Conservation (phyloP, 2,797 vertebrate genomes). For the Sardinella longiceps region DNA sequence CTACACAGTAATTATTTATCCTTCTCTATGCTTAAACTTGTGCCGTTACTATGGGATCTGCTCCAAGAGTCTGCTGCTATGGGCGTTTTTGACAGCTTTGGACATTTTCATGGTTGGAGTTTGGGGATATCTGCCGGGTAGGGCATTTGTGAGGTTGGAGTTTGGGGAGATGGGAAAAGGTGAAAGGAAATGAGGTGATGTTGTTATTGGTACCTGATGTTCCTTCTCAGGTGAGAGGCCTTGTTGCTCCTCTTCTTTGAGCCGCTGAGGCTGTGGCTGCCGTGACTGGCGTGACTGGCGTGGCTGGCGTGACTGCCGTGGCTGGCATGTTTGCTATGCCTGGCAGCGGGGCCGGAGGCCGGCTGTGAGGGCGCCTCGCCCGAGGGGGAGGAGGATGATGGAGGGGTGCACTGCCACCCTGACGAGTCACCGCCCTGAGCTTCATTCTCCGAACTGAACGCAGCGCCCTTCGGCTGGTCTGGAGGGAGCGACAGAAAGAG, state of each 20-base stretch:
- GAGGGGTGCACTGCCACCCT: constrained; percentile 81
- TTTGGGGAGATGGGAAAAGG: too few relatives aligned
- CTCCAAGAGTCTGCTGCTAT: too few relatives aligned
- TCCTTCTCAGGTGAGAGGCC: constrained; percentile 89
- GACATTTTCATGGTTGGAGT: too few relatives aligned
- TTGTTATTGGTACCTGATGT: constrained; percentile 96
- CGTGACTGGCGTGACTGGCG: constrained; percentile 29
- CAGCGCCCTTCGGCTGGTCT: constrained; percentile 82
- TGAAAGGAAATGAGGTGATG: neutral
- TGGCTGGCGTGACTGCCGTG: too few relatives aligned
- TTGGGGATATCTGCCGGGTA: too few relatives aligned
- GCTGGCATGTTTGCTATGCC: constrained; percentile 57
- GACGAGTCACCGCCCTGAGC: constrained; percentile 78
- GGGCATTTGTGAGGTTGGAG: too few relatives aligned
- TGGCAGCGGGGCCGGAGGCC: constrained; percentile 64
- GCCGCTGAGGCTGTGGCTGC: constrained; percentile 77
- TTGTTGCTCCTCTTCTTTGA: constrained; percentile 88
- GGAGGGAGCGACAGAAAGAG: constrained; percentile 12
- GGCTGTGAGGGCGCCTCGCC: constrained; percentile 73
- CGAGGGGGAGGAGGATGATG: constrained; percentile 90
- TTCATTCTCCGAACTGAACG: constrained; percentile 81
- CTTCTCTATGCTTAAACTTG: too few relatives aligned
- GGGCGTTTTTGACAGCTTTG: too few relatives aligned
- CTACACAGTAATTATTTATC: too few relatives aligned
- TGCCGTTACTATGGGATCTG: too few relatives aligned